phyloP scores from a whole-genome alignment of 2,888 invertebrate genomes.

The Pollenia griseotomentosa region DNA sequence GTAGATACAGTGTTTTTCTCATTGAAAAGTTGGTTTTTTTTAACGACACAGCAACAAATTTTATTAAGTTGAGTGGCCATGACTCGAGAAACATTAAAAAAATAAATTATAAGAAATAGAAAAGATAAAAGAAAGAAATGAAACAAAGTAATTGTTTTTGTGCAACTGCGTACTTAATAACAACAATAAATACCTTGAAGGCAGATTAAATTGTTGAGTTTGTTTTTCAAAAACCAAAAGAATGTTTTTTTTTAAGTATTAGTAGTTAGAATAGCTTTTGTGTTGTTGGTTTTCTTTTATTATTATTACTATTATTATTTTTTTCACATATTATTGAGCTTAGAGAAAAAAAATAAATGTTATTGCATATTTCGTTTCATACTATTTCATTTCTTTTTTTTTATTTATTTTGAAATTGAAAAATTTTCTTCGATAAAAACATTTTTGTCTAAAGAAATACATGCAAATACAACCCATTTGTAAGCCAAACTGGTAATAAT shows the following conservation, averaged over 20 bases:
- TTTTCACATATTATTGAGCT: conserved; percentile 21
- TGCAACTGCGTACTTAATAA: conserved; percentile 33
- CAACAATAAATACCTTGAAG: conserved; percentile 45
- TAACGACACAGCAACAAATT: conserved; percentile 28
- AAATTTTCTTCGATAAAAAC: background rate
- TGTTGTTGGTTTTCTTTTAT: conserved; percentile 4
- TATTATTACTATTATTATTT: background rate
- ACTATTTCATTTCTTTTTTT: background rate
- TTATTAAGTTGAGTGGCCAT: conserved; percentile 52
- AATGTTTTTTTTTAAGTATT: conserved; percentile 27
- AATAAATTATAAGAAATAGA: conserved; percentile 19
- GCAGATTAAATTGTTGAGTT: conserved; percentile 61
- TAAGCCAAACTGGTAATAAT: no score
- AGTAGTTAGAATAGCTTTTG: background rate
- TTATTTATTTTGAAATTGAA: background rate
- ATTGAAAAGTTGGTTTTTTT: conserved; percentile 21
- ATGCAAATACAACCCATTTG: background rate
- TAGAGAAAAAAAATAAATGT: conserved; percentile 13
- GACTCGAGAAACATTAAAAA: conserved; percentile 30
- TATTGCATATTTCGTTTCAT: conserved; percentile 6
- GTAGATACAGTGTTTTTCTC: conserved; percentile 11
- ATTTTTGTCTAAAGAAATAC: background rate
- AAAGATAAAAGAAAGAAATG: background rate
- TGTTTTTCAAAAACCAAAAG: conserved; percentile 36
- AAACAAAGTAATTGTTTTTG: conserved; percentile 40